A percentile compares a stretch with the other conserved stretches of the same genome.
phyloP scores from a whole-genome alignment of 2,113 vertebrate genomes.

The Psilopsiagon aymara region DNA sequence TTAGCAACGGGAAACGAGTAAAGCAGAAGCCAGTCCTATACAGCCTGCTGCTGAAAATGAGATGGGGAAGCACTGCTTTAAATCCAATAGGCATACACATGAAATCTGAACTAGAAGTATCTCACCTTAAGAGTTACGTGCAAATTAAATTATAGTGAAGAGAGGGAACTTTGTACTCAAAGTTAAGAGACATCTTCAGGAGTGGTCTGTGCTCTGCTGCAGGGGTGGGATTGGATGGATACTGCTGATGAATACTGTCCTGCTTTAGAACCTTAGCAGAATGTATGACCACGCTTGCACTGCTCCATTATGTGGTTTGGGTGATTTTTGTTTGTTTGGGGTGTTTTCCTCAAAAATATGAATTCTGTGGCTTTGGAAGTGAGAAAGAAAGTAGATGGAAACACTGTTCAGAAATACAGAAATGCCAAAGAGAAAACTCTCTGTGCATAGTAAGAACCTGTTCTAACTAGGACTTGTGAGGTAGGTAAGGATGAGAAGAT shows the following conservation, averaged over 20 bases:
- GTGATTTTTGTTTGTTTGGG: background rate
- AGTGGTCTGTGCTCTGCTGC: background rate
- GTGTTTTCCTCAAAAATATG: background rate
- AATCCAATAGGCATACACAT: background rate
- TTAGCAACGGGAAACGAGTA: background rate
- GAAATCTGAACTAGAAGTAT: background rate
- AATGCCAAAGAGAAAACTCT: background rate
- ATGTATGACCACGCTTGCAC: background rate
- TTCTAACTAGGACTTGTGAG: background rate
- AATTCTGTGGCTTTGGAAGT: background rate
- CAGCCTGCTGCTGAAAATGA: background rate
- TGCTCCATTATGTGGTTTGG: rapidly evolving
- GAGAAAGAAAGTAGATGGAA: background rate
- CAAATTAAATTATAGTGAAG: background rate
- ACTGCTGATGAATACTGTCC: background rate
- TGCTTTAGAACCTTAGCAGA: background rate
- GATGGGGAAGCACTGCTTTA: background rate
- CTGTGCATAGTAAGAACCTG: background rate
- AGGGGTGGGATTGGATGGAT: background rate
- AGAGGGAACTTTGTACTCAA: background rate
- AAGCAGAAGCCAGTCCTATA: background rate
- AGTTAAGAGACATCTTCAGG: background rate
- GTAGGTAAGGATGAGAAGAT: background rate
- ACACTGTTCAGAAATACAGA: background rate
- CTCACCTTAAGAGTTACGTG: background rate